These are phyloP conservation scores for Malurus leucopterus DNA, from an alignment of 2,797 vertebrate species.

Conservation along the genomic window DNA sequence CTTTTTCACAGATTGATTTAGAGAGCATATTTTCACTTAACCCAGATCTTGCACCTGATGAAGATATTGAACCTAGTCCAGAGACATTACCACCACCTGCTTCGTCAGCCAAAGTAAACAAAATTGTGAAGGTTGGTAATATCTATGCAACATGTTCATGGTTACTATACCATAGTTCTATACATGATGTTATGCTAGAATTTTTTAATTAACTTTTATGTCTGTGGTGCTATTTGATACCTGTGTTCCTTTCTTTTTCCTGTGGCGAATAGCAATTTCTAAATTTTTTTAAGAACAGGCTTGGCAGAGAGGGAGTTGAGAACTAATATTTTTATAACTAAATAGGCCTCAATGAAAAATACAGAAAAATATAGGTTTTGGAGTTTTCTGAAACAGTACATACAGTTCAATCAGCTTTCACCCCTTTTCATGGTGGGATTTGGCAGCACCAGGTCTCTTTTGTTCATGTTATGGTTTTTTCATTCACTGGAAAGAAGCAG, in stretches of 20 bases:
- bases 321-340: neutral
- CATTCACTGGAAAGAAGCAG: neutral
- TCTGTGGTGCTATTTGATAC: neutral
- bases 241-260: neutral
- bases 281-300: neutral
- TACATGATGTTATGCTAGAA: neutral
- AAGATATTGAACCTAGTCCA: constrained; percentile 86
- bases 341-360: neutral
- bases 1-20: constrained; percentile 84
- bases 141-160: neutral
- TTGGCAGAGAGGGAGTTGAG: neutral
- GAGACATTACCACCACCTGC: constrained; percentile 84
- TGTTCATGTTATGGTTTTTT: neutral
- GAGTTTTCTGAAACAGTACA: neutral
- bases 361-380: neutral
- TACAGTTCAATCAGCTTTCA: neutral
- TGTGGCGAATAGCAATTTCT: neutral
- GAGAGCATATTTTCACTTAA: constrained; percentile 95
- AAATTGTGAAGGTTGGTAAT: constrained; percentile 86
- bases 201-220: neutral
- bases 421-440: neutral
- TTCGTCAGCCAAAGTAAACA: constrained; percentile 85
- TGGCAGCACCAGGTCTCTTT: neutral
- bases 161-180: neutral
- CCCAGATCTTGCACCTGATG: constrained; percentile 87